phyloP scores from a whole-genome alignment of 2,888 invertebrate species.

The Eilema sororculum region DNA sequence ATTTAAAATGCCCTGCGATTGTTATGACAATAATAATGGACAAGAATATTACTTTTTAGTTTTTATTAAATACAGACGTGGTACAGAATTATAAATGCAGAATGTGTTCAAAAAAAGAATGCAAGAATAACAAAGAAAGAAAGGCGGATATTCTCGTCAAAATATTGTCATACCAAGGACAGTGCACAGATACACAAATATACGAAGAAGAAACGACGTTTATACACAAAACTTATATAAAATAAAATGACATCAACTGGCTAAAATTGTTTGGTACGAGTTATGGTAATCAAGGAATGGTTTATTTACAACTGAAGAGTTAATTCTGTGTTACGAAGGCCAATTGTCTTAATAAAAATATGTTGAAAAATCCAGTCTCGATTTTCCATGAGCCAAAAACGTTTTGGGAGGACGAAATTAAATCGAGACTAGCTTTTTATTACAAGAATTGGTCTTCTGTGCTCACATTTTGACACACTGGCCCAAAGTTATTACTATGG shows the following conservation, averaged over 20 bases:
- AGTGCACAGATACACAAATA: slow-evolving; percentile 23
- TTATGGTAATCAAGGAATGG: slow-evolving; percentile 69
- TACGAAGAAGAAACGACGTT: background rate
- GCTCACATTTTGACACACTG: background rate
- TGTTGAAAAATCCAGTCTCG: too few species aligned
- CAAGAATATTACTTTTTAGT: background rate
- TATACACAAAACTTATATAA: slow-evolving; percentile 44
- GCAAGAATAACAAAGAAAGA: background rate
- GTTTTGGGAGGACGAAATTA: too few species aligned
- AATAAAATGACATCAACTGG: slow-evolving; percentile 66
- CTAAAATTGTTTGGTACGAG: slow-evolving; percentile 72
- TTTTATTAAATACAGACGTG: background rate
- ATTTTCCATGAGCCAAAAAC: too few species aligned
- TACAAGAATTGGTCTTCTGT: background rate
- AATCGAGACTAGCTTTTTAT: too few species aligned
- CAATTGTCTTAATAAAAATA: too few species aligned
- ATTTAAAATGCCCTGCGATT: slow-evolving; percentile 30
- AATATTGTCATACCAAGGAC: slow-evolving; percentile 24
- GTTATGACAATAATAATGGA: slow-evolving; percentile 23
- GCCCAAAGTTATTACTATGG: background rate
- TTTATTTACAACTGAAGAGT: slow-evolving; percentile 39
- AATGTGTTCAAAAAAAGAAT: background rate
- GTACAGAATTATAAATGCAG: background rate
- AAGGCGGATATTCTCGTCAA: slow-evolving; percentile 1
- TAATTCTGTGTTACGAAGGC: background rate